Base-by-base conservation (phyloP, 2,888 invertebrate species). In the Sthenelais limicola region DNA sequence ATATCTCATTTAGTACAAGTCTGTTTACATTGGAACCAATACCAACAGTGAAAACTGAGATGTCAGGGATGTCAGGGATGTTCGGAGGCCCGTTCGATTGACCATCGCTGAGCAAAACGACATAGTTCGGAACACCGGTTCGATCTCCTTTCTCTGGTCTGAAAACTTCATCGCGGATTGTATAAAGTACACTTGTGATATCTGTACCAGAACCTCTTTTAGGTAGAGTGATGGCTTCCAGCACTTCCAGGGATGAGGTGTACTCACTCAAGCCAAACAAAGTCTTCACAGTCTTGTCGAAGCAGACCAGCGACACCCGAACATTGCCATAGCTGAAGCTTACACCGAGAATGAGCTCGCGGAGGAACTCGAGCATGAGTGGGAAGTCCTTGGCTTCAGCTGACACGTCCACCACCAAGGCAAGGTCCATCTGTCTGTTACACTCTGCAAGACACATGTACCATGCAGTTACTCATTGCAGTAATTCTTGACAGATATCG, bases 101-200 rank as follows among this genome's bases (percentile, higher is more conserved):
- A 18, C 71, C 71, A 32, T 71, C 71, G 21, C 56, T 58, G 15
- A 71, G n/a, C 9, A 71, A n/a, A 26, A 71, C 30, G 32, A 56
- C 71, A 24, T 56, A 49, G 35, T 71, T 71, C 3, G 47, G 58
- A 3, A 71, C 71, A 7, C 58, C 48, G 30, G 4, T 43, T 24
- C 71, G 24, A 35, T 71, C 71, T 3, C 71, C 71, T 1, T 28
- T 21, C 15, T 58, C 33, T 24, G 28, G 15, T 7, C 26, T 33
- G 49, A 71, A 71, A 21, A 71, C 71, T 12, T 47, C 26, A 24
- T 56, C 56, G 21, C 28, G n/a, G 26, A 71, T 30, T 5, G 47
- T 43, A 12, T 35, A 24, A 9, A 71, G 30, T 3, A 49, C 58
- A 32, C 33, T 24, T 1, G 26, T 28, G 21, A 71, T 26, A 32